A percentile compares a stretch with the other conserved stretches of the same genome.
Evolutionary conservation across 1,140 invertebrate species (phyloP).

Genomic region (Drosophila orosa): DNA sequence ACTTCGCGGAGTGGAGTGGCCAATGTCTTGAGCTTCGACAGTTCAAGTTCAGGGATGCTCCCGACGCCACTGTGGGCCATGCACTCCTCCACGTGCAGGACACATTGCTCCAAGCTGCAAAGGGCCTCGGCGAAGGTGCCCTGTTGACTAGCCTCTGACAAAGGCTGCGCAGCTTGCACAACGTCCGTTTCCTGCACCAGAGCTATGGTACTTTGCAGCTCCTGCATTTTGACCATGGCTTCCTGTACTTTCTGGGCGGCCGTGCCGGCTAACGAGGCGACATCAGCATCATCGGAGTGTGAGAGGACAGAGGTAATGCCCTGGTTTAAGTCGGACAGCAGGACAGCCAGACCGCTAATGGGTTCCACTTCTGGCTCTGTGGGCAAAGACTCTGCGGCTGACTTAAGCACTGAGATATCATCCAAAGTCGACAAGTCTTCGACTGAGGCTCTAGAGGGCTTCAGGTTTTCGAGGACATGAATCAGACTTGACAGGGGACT

Average conservation of each 20-base stretch:
- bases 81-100: slow-evolving; percentile 73
- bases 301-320: slow-evolving; percentile 67
- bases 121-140: slow-evolving; percentile 74
- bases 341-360: neutral
- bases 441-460: slow-evolving; percentile 40
- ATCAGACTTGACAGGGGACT: slow-evolving; percentile 58
- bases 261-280: slow-evolving; percentile 33
- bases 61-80: slow-evolving; percentile 63
- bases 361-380: slow-evolving; percentile 37
- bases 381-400: slow-evolving; percentile 84
- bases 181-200: slow-evolving; percentile 55
- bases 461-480: slow-evolving; percentile 53
- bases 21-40: slow-evolving; percentile 65
- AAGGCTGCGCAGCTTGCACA: slow-evolving; percentile 45
- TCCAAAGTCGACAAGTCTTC: slow-evolving; percentile 85
- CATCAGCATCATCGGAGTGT: slow-evolving; percentile 62
- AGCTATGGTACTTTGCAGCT: slow-evolving; percentile 60
- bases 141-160: slow-evolving; percentile 62
- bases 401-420: slow-evolving; percentile 86
- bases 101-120: slow-evolving; percentile 69
- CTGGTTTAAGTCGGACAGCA: slow-evolving; percentile 70
- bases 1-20: slow-evolving; percentile 69
- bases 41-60: slow-evolving; percentile 51
- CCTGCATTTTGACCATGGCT: slow-evolving; percentile 66
- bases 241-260: slow-evolving; percentile 68